Conservation (phyloP, 1,140 invertebrate genomes). For the Brachionus asplanchnoidis region DNA sequence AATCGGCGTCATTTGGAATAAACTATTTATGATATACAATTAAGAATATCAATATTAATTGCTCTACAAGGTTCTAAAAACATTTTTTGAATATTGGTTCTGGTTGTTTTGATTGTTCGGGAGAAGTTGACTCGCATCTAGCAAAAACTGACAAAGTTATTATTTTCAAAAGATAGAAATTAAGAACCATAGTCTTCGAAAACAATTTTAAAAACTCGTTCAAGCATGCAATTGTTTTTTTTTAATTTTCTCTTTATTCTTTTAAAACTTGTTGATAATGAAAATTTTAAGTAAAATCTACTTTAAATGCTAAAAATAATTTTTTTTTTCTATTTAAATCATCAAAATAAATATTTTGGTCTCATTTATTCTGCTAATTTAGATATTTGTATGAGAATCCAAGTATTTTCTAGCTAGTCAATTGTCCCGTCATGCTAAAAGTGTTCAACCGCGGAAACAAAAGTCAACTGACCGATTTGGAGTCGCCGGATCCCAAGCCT, state of each 20-base stretch:
- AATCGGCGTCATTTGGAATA: no score
- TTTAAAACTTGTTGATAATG: background rate
- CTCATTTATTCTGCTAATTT: background rate
- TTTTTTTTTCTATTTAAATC: background rate
- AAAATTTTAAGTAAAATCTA: conserved; percentile 1
- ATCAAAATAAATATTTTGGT: background rate
- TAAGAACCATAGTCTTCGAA: background rate
- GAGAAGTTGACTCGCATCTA: background rate
- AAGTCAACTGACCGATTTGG: conserved; percentile 6
- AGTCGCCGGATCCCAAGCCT: background rate
- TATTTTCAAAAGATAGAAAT: background rate
- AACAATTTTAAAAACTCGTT: background rate
- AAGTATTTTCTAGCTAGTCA: background rate
- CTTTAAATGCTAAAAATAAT: background rate
- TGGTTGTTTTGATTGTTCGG: background rate
- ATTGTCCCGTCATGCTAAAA: background rate
- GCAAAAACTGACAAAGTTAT: conserved; percentile 7
- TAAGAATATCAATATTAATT: background rate
- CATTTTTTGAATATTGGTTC: background rate
- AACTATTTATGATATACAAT: background rate
- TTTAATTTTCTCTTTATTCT: background rate
- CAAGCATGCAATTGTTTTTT: background rate
- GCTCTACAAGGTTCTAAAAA: background rate
- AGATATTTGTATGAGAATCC: background rate
- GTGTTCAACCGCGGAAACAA: conserved; percentile 39